These are phyloP conservation scores for Himalopsyche kuldschensis DNA, from an alignment of 2,888 invertebrate genomes.

Conservation along the genomic window DNA sequence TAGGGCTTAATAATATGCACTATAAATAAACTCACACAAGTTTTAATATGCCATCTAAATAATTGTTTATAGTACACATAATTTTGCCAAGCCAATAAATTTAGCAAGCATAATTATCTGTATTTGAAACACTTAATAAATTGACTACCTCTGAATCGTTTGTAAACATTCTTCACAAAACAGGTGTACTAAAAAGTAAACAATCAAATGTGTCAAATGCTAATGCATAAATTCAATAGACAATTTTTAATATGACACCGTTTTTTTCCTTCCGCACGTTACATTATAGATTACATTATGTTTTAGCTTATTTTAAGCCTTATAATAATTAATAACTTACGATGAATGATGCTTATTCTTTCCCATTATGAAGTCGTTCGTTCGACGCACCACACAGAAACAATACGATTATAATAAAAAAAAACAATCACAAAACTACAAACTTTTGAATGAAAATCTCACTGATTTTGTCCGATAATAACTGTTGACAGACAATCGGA, in stretches of 20 bases:
- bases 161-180: neutral
- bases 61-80: no score
- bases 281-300: neutral
- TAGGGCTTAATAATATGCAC: no score
- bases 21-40: no score
- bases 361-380: slow-evolving; percentile 25
- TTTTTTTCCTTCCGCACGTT: neutral
- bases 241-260: neutral
- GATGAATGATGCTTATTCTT: slow-evolving; percentile 36
- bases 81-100: no score
- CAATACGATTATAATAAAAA: neutral
- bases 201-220: neutral
- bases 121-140: no score
- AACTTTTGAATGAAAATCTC: neutral
- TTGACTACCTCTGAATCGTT: neutral
- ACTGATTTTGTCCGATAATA: neutral
- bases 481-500: neutral
- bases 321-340: slow-evolving; percentile 19
- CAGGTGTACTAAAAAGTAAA: neutral
- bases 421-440: neutral
- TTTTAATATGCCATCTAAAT: no score
- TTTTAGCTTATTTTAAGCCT: neutral
- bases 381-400: neutral
- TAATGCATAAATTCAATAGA: neutral
- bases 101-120: no score